Percentiles rank a stretch among this genome's conserved stretches.
Evolutionary conservation across 2,888 invertebrate species (phyloP).

Genomic region (Hydriomena furcata): DNA sequence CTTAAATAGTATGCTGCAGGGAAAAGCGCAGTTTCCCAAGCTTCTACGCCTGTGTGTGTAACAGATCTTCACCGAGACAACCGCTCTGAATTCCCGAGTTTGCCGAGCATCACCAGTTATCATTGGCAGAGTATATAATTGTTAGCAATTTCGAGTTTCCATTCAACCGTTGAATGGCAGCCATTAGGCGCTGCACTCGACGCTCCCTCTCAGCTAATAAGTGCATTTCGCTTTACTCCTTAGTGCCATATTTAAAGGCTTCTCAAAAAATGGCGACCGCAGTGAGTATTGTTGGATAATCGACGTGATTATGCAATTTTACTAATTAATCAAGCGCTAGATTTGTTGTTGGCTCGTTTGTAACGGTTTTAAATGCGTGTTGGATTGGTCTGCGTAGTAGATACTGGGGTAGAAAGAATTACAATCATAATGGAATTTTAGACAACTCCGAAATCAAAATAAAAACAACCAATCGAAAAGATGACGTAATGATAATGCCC

Average conservation of each 20-base stretch:
- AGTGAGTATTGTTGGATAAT: slow-evolving; percentile 35
- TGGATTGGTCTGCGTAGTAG: too few relatives aligned
- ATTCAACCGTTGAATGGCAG: slow-evolving; percentile 78
- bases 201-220: slow-evolving; percentile 78
- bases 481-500: too few relatives aligned
- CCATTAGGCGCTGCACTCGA: slow-evolving; percentile 76
- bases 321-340: slow-evolving; percentile 32
- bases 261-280: slow-evolving; percentile 51
- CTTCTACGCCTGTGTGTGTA: neutral
- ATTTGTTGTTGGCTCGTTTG: neutral
- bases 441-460: too few relatives aligned
- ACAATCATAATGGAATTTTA: too few relatives aligned
- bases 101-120: slow-evolving; percentile 77
- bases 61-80: slow-evolving; percentile 20
- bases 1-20: too few relatives aligned
- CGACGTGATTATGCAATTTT: slow-evolving; percentile 36
- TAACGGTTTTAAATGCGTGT: too few relatives aligned
- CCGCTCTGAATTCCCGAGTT: slow-evolving; percentile 54
- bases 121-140: slow-evolving; percentile 81
- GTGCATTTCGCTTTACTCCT: slow-evolving; percentile 80
- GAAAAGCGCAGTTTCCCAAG: neutral
- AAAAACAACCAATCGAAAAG: too few relatives aligned
- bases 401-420: too few relatives aligned
- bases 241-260: slow-evolving; percentile 72
- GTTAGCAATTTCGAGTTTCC: slow-evolving; percentile 79